Conservation (phyloP, 2,888 invertebrate species). For the Drosophila longiperda region DNA sequence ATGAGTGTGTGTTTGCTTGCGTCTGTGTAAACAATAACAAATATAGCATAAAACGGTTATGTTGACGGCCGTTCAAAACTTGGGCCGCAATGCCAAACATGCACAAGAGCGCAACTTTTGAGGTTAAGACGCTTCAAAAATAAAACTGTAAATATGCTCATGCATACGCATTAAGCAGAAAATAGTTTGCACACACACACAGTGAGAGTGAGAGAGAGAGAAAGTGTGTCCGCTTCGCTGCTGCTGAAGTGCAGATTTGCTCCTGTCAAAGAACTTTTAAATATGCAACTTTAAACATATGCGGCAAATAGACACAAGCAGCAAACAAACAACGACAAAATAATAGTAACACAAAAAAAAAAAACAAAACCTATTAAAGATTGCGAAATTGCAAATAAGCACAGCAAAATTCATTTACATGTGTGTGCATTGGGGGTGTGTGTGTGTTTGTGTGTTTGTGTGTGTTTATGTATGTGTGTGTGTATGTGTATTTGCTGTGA, state of each 20-base stretch:
- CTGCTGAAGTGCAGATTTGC: slow-evolving; percentile 11
- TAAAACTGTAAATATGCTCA: slow-evolving; percentile 30
- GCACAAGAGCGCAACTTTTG: slow-evolving; percentile 74
- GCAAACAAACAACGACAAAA: slow-evolving; percentile 34
- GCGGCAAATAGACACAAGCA: slow-evolving; percentile 32
- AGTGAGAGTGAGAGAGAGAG: background rate
- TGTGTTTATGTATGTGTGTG: slow-evolving; percentile 10
- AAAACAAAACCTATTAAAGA: slow-evolving; percentile 27
- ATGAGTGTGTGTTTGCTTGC: slow-evolving; percentile 8
- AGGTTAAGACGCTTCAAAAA: slow-evolving; percentile 75
- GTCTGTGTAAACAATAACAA: slow-evolving; percentile 70
- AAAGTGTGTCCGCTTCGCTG: slow-evolving; percentile 36
- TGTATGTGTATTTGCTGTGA: slow-evolving; percentile 45
- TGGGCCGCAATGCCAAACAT: slow-evolving; percentile 25
- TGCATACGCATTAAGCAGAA: slow-evolving; percentile 5
- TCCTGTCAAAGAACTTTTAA: slow-evolving; percentile 39
- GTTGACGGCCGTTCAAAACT: slow-evolving; percentile 39
- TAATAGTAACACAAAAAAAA: slow-evolving; percentile 40
- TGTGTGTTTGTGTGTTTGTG: slow-evolving; percentile 7
- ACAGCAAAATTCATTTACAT: slow-evolving; percentile 16
- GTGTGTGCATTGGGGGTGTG: slow-evolving; percentile 12
- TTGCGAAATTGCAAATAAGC: slow-evolving; percentile 11
- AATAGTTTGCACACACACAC: background rate
- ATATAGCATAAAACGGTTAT: slow-evolving; percentile 70
- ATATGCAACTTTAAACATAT: slow-evolving; percentile 56